These are phyloP conservation scores for Melanerpes aurifrons DNA, from an alignment of 2,113 vertebrate species.

Conservation along the genomic window DNA sequence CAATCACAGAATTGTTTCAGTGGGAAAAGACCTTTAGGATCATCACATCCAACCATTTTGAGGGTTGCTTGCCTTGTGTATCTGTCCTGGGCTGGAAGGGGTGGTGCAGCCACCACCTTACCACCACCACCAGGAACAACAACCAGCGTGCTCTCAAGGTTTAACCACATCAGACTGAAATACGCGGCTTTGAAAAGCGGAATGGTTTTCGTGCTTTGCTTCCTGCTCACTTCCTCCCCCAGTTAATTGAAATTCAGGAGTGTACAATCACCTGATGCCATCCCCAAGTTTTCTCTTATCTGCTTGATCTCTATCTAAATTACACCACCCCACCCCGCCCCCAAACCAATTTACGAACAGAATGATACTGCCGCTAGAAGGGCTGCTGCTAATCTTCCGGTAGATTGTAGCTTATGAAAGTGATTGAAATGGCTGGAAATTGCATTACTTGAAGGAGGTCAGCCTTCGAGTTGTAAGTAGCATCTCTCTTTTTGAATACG, in stretches of 20 bases:
- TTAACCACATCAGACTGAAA: background rate
- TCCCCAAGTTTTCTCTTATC: constrained; percentile 11
- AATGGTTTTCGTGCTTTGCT: background rate
- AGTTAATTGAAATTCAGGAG: background rate
- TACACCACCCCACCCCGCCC: background rate
- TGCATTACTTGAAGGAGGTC: background rate
- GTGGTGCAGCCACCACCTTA: background rate
- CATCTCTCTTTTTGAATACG: background rate
- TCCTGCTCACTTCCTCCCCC: background rate
- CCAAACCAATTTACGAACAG: background rate
- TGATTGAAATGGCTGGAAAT: constrained; percentile 26
- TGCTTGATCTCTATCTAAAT: constrained; percentile 4
- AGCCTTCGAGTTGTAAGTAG: background rate
- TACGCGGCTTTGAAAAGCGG: background rate
- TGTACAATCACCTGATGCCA: background rate
- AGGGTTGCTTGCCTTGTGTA: rapidly evolving
- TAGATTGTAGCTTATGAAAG: background rate
- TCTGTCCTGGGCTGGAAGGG: background rate
- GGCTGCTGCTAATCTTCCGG: background rate
- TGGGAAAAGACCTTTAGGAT: too few species aligned
- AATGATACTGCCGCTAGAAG: background rate
- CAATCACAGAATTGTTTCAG: too few species aligned
- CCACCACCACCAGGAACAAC: background rate
- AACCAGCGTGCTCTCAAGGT: background rate
- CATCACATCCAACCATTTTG: background rate